Base-by-base conservation (phyloP, 2,113 vertebrate species). In the Sylvietta virens region DNA sequence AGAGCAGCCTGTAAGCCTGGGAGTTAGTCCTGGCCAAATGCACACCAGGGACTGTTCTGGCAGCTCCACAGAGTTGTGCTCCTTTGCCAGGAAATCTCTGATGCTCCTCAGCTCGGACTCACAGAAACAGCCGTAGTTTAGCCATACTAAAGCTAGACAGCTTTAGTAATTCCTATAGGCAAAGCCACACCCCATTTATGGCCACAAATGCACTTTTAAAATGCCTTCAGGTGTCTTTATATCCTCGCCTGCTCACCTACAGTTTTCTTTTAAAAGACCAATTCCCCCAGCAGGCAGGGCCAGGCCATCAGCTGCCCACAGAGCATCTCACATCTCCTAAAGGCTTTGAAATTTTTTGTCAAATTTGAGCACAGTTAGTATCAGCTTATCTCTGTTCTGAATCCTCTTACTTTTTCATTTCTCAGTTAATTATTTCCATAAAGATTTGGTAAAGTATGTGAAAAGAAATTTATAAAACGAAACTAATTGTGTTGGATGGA, bases 21-120 rank as follows among this genome's bases (percentile, higher is more conserved):
- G 1, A 71, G n/a, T 17, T 27, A 45, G 11, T 60, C 22, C 28
- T 9, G 13, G 48, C 48, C 66, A 80, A 86, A 61, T 0, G 0
- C 71, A 76, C 57, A 22, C 9, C 79, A 19, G 21, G 26, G 45
- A 61, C 26, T 30, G 7, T 18, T 79, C 53, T 53, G 61, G 65
- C 48, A 76, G 28, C 28, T 39, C 77, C 15, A 21, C 56, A 64
- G 45, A 65, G 37, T 1, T 53, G 30, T 2, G 2, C 11, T 71
- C 19, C 62, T 65, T 10, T 22, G 50, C 81, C 82, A 94, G 74
- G 30, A 88, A 90, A 76, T 18, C 42, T 57, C 71, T 57, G 30
- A 45, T 19, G 13, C 47, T 67, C 40, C 27, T 61, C 71, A 65
- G 27, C n/a, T 80, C 6, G 3, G 7, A 1, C 0, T 1, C 14